A percentile compares a stretch with the other conserved stretches of the same genome.
phyloP scores from a whole-genome alignment of 2,888 invertebrate genomes.

The Kryphioiulus occultus region DNA sequence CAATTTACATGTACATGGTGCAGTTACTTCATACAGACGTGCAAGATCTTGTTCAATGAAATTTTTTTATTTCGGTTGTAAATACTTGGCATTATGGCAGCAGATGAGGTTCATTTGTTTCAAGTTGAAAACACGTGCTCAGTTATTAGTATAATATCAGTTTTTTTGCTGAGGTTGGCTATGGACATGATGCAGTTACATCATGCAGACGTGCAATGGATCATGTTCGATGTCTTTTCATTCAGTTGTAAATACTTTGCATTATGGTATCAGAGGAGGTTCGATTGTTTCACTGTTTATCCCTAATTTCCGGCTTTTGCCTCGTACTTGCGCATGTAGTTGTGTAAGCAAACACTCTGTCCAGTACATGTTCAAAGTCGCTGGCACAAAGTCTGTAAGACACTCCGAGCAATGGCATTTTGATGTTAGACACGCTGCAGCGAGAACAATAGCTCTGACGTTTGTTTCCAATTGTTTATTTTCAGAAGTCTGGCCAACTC shows the following conservation, averaged over 20 bases:
- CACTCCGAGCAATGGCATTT: neutral
- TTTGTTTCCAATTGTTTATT: constrained; percentile 14
- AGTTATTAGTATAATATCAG: neutral
- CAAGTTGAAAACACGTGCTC: neutral
- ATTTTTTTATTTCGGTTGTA: too few relatives aligned
- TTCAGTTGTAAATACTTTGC: too few relatives aligned
- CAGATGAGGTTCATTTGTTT: too few relatives aligned
- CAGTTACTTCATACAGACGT: too few relatives aligned
- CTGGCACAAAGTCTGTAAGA: neutral
- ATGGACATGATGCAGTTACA: too few relatives aligned
- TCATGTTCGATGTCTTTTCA: too few relatives aligned
- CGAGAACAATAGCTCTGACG: constrained; percentile 11
- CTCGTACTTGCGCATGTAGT: neutral
- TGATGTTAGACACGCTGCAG: neutral
- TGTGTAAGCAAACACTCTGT: constrained; percentile 26
- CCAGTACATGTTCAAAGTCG: constrained; percentile 3
- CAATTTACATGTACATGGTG: too few relatives aligned
- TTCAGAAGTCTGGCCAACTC: neutral
- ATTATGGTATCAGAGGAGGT: neutral
- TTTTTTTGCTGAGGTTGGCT: too few relatives aligned
- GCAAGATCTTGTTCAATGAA: too few relatives aligned
- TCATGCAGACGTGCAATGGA: too few relatives aligned
- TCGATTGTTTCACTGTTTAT: neutral
- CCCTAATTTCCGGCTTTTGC: neutral
- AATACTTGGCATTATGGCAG: too few relatives aligned